phyloP scores from a whole-genome alignment of 2,888 invertebrate species.

The Sycophila texana region DNA sequence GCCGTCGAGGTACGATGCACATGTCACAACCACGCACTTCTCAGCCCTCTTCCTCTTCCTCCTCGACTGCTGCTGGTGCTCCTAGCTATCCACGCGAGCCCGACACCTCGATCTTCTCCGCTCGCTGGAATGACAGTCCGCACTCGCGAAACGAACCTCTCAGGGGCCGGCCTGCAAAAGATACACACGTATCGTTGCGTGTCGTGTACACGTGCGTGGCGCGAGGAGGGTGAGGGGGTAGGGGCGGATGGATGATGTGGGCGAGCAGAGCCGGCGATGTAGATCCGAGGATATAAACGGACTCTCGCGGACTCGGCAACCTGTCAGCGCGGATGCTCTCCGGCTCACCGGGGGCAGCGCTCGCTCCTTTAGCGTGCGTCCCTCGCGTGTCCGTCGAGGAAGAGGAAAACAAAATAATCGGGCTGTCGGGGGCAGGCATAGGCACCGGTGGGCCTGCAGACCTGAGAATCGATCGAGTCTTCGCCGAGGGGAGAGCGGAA shows the following conservation, averaged over 20 bases:
- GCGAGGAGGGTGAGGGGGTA: not conserved
- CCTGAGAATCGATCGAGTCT: slow-evolving; percentile 25
- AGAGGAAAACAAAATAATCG: too few relatives aligned
- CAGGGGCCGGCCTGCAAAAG: slow-evolving; percentile 26
- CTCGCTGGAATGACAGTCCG: not conserved
- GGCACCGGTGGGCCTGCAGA: not conserved
- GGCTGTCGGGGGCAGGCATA: not conserved
- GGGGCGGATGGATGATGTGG: not conserved
- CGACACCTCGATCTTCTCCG: not conserved
- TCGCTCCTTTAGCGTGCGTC: too few relatives aligned
- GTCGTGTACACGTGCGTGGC: not conserved
- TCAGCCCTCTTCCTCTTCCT: not conserved
- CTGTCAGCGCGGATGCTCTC: slow-evolving; percentile 15
- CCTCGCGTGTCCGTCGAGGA: too few relatives aligned
- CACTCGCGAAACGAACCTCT: slow-evolving; percentile 37
- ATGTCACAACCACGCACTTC: slow-evolving; percentile 23
- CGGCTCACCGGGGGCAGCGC: not conserved
- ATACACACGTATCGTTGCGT: slow-evolving; percentile 21
- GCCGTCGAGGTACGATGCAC: slow-evolving; percentile 36
- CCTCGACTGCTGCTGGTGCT: not conserved
- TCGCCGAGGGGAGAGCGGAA: not conserved
- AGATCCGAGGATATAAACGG: not conserved
- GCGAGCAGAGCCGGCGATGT: not conserved
- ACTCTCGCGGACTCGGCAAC: not conserved
- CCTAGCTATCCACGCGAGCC: not conserved